These are phyloP conservation scores for Diplolepis rosae DNA, from an alignment of 2,888 invertebrate genomes.

Conservation along the genomic window DNA sequence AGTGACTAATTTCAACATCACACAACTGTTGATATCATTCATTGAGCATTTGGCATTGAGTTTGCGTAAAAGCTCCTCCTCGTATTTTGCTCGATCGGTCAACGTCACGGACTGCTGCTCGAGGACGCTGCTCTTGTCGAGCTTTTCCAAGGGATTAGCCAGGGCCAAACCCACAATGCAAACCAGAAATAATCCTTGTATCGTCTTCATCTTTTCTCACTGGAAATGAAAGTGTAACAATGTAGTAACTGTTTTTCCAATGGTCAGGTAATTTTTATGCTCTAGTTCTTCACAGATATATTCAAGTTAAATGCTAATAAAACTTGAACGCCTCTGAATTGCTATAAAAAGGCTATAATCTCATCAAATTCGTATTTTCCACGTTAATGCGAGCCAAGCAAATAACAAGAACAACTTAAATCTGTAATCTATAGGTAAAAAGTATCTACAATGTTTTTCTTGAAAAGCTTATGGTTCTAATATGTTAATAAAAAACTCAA, in stretches of 20 bases:
- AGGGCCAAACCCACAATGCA: conserved; percentile 55
- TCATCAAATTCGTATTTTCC: too few relatives aligned
- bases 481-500: too few relatives aligned
- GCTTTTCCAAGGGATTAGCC: conserved; percentile 67
- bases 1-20: conserved; percentile 87
- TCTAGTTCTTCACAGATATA: background rate
- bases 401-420: too few relatives aligned
- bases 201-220: conserved; percentile 60
- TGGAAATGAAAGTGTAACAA: background rate
- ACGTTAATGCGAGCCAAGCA: too few relatives aligned
- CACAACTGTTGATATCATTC: conserved; percentile 86
- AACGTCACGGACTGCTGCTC: conserved; percentile 67
- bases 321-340: too few relatives aligned
- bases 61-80: conserved; percentile 84
- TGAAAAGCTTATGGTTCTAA: too few relatives aligned
- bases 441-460: too few relatives aligned
- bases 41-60: conserved; percentile 86
- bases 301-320: too few relatives aligned
- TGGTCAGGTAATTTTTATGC: background rate
- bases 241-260: background rate
- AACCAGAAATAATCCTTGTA: conserved; percentile 54
- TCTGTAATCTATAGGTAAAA: too few relatives aligned
- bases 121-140: conserved; percentile 66
- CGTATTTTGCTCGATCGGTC: conserved; percentile 73
- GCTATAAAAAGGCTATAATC: too few relatives aligned